Conservation (phyloP, 2,113 vertebrate genomes). For the Hippotragus niger region DNA sequence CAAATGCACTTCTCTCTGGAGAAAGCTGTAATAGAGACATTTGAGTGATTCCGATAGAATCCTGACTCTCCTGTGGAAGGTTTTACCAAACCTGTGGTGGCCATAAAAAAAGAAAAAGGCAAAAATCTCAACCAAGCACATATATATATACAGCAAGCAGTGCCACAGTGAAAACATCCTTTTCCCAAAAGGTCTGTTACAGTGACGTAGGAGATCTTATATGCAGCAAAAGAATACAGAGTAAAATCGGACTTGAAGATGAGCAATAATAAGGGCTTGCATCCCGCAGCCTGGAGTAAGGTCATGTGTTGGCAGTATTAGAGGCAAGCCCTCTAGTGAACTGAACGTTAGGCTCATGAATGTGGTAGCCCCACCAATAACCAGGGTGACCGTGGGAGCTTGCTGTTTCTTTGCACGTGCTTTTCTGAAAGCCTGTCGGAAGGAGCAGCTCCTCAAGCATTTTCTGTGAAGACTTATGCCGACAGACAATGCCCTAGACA, state of each 20-base stretch:
- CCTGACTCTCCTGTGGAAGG: background rate
- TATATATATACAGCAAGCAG: background rate
- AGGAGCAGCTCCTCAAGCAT: background rate
- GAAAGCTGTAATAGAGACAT: background rate
- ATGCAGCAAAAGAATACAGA: background rate
- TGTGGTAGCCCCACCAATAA: background rate
- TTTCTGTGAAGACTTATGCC: background rate
- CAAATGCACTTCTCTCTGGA: background rate
- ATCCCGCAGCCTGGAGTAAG: background rate
- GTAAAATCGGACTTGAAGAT: background rate
- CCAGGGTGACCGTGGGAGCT: background rate
- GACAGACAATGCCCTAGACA: background rate
- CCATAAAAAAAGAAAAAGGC: background rate
- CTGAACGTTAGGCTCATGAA: background rate
- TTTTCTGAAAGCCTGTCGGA: background rate
- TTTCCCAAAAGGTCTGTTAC: background rate
- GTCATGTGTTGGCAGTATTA: background rate
- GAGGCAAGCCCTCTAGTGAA: background rate
- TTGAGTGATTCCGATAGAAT: background rate
- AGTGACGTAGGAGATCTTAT: background rate
- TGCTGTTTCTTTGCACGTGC: background rate
- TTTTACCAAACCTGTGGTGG: background rate
- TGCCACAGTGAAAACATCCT: background rate
- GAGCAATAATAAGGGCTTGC: background rate
- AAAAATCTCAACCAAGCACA: background rate